Conservation (phyloP, 2,113 vertebrate genomes). For the Bagarius yarrelli region DNA sequence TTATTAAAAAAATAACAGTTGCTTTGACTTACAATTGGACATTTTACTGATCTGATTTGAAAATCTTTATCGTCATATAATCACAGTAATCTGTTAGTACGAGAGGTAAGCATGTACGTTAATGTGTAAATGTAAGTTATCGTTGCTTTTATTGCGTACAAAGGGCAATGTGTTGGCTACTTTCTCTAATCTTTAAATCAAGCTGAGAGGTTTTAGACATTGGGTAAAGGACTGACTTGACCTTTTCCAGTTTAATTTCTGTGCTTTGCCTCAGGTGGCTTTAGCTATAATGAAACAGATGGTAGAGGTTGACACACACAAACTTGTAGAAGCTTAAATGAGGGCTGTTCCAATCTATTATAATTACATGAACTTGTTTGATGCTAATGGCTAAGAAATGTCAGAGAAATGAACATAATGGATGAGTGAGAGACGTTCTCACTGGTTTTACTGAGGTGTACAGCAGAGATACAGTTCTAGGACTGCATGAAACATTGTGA, state of each 20-base stretch:
- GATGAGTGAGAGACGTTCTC: neutral
- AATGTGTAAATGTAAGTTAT: neutral
- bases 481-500: too few relatives aligned
- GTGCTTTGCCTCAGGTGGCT: constrained; percentile 48
- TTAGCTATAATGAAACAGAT: constrained; percentile 29
- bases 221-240: constrained; percentile 26
- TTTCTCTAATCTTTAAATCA: constrained; percentile 10
- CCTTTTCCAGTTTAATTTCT: constrained; percentile 51
- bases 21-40: neutral
- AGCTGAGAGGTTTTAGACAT: constrained; percentile 11
- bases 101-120: neutral
- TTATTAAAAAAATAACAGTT: neutral
- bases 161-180: constrained; percentile 4
- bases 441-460: constrained; percentile 28
- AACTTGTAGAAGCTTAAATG: constrained; percentile 37
- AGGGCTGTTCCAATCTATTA: constrained; percentile 43
- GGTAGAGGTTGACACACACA: constrained; percentile 1
- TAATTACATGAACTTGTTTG: constrained; percentile 40
- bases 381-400: constrained; percentile 10
- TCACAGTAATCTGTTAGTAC: neutral
- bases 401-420: neutral
- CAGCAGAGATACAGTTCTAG: neutral
- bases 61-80: neutral
- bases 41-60: neutral
- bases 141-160: neutral